Base-by-base conservation (phyloP, 2,113 vertebrate species). In the Neolamprologus sp. region DNA sequence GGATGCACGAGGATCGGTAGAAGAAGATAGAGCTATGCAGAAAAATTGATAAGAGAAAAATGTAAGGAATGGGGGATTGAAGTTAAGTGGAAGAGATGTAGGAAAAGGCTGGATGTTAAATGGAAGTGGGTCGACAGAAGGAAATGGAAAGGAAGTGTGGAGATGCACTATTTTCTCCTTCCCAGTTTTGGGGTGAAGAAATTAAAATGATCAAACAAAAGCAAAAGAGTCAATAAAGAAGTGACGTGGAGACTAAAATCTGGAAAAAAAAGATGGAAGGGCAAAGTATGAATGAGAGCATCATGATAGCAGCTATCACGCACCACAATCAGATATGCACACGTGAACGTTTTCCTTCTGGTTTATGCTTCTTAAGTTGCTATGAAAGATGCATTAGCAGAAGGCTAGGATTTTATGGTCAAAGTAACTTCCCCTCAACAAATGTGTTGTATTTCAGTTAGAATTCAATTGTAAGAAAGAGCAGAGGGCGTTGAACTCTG, bases 371-470 rank as follows among this genome's bases (percentile, higher is more conserved):
- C 19, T 42, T 40, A 68, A 21, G 35, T 14, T 71, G n/a, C 63
- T 40, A 71, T 42, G n/a, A 21, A n/a, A 14, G 63, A 71, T 23
- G n/a, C 63, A 14, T 68, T 68, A 14, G 12, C n/a, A 71, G 63
- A 71, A 23, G 19, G 7, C 35, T 40, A 1, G 63, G 35, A 40
- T 3, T 71, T 23, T 71, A 71, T 71, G 11, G 63, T 40, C 35
- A 71, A 71, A 68, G n/a, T 40, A 23, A 68, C 10, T 5, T 65
- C 33, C 0, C 19, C 28, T 60, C 57, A 35, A 19, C 58, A 33
- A 0, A 1, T 35, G 6, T 65, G 60, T 65, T 63, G 0, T 5
- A 65, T 37, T 65, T 37, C 60, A 37, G 33, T 65, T 0, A 19
- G 33, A 65, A 65, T 65, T 65, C 17, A 0, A 65, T 12, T n/a